phyloP scores from a whole-genome alignment of 30 jellyfish, hydroid and myxozoan genomes.

The Aurelia sp. region DNA sequence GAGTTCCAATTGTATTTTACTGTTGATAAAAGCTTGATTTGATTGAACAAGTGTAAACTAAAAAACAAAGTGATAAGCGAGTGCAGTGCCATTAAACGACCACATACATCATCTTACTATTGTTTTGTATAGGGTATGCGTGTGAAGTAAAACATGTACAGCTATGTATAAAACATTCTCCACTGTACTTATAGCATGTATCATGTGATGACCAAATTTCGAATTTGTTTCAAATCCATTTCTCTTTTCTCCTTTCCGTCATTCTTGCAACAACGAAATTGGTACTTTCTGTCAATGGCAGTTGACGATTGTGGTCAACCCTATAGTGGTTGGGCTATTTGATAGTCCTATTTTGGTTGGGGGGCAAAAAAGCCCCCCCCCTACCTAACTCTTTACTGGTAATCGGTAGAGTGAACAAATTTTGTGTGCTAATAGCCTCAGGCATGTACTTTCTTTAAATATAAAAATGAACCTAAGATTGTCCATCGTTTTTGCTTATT shows the following conservation, averaged over 20 bases:
- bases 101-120: background rate
- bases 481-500: too few species aligned
- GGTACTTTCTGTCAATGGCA: too few species aligned
- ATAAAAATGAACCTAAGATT: too few species aligned
- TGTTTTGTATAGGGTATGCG: conserved; percentile 34
- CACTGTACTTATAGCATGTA: conserved; percentile 60
- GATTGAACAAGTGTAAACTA: background rate
- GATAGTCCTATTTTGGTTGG: too few species aligned
- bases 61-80: conserved; percentile 8
- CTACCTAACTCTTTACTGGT: too few species aligned
- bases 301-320: too few species aligned
- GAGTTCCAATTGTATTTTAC: conserved; percentile 62
- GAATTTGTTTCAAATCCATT: conserved; percentile 9
- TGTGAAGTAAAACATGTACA: conserved; percentile 43
- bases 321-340: too few species aligned
- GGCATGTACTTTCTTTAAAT: too few species aligned
- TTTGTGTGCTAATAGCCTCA: too few species aligned
- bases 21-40: conserved; percentile 40
- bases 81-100: conserved; percentile 18
- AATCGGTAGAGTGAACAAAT: too few species aligned
- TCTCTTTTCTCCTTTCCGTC: background rate
- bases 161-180: conserved; percentile 56
- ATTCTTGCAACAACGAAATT: background rate
- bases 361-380: too few species aligned
- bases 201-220: conserved; percentile 33